Percentiles rank a stretch among this genome's conserved stretches.
Evolutionary conservation across 2,888 invertebrate genomes (phyloP).

Genomic region (Limnephilus rhombicus): DNA sequence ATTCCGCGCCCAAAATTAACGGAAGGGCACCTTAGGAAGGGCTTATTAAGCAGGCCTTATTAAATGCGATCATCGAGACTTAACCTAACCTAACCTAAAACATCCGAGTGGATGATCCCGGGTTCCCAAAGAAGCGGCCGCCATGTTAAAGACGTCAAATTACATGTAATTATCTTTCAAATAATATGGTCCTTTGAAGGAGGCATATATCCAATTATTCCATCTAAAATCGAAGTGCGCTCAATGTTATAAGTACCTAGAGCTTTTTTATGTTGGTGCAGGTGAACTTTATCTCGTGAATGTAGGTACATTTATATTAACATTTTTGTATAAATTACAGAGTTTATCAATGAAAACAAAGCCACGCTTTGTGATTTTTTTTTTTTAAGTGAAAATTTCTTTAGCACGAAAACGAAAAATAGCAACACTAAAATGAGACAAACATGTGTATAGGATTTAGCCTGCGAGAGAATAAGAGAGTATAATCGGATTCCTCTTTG

Average conservation of each 20-base stretch:
- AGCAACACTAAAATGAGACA: too few species aligned
- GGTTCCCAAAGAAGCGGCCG: constrained; percentile 49
- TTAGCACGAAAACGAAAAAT: too few species aligned
- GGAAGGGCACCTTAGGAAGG: constrained; percentile 17
- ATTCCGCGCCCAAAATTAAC: constrained; percentile 56
- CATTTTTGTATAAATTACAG: too few species aligned
- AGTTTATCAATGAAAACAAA: too few species aligned
- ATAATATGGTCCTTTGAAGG: constrained; percentile 61
- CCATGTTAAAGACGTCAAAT: constrained; percentile 62
- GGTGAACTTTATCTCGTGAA: background rate
- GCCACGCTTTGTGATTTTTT: too few species aligned
- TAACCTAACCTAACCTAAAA: constrained; percentile 12
- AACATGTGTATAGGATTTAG: too few species aligned
- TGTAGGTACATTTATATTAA: too few species aligned
- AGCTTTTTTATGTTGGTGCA: background rate
- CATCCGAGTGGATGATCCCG: constrained; percentile 15
- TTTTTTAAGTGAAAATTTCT: too few species aligned
- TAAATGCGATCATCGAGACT: constrained; percentile 36
- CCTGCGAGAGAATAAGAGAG: too few species aligned
- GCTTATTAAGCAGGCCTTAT: constrained; percentile 44
- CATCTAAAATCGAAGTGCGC: constrained; percentile 29
- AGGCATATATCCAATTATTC: constrained; percentile 50
- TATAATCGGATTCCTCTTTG: too few species aligned
- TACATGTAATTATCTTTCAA: constrained; percentile 63
- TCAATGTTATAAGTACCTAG: background rate